Evolutionary conservation across 1,140 invertebrate genomes (phyloP).

Genomic region (Homalodisca vitripennis): DNA sequence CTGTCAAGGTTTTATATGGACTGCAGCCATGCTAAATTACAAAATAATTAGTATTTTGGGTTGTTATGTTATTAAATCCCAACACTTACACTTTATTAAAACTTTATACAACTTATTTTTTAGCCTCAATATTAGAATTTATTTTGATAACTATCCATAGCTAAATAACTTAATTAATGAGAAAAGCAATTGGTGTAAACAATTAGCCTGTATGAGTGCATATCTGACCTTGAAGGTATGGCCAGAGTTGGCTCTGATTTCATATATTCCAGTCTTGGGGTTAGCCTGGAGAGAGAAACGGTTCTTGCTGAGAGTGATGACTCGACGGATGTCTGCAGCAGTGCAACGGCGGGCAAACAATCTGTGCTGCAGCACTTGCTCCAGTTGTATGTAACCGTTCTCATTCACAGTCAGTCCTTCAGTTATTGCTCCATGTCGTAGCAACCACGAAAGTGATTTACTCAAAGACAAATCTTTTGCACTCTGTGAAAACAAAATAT

Average conservation of each 20-base stretch:
- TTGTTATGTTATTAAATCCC: too few species aligned
- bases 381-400: constrained; percentile 4
- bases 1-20: too few species aligned
- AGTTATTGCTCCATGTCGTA: constrained; percentile 13
- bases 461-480: constrained; percentile 2
- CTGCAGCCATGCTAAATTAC: too few species aligned
- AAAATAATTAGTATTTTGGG: too few species aligned
- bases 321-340: not conserved
- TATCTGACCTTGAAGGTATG: not conserved
- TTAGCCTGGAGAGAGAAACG: constrained; percentile 1
- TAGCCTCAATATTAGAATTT: too few species aligned
- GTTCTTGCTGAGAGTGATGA: constrained; percentile 2
- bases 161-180: too few species aligned
- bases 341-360: not conserved
- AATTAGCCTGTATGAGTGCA: too few species aligned
- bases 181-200: too few species aligned
- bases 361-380: not conserved
- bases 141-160: too few species aligned
- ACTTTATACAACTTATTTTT: too few species aligned
- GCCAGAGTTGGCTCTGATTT: constrained; percentile 16
- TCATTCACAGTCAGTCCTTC: constrained; percentile 10
- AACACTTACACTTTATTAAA: too few species aligned
- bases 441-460: constrained; percentile 2
- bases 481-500: constrained; percentile 16
- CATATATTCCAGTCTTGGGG: not conserved